Base-by-base conservation (phyloP, 1,140 invertebrate species). In the Apis florea region DNA sequence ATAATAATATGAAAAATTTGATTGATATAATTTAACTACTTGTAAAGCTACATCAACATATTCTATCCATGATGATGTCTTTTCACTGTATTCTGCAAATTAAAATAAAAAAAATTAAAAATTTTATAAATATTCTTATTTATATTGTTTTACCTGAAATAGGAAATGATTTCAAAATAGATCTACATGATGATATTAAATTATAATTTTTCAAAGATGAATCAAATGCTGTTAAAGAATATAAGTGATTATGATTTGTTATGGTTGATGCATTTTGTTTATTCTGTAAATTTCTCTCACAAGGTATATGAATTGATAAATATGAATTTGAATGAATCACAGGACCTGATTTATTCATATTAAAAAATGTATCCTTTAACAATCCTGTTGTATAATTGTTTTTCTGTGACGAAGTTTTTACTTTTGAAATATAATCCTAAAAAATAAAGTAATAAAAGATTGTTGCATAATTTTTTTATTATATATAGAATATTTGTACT, bases 251-350 rank as follows among this genome's bases (percentile, higher is more conserved):
- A 5, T 26, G 72, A 49, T 69, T 53, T 54, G 21, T 40, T 51
- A 54, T 19, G n/a, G n/a, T 24, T 10, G 51, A 31, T 47, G 12
- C 19, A 31, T 61, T 31, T 40, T n/a, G 66, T 10, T 15, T 56
- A 9, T 66, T 58, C 53, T 49, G 68, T 12, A 76, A 72, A 73
- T 79, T 21, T 21, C 26, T 51, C 26, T 63, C 64, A 10, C 21
- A 47, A 24, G 61, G 70, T 70, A 82, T 49, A 61, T 73, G 81
- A 51, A 87, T 73, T 6, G 83, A 82, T 40, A 87, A 66, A 72
- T 53, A 86, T 19, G 79, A 83, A 59, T 88, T 73, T n/a, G 74
- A 85, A 68, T 54, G 47, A 64, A 64, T 59, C 3, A 51, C 15
- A 17, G 69, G 40, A 6, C 56, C 56, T 26, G 72, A 82, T 72